These are phyloP conservation scores for Hermaeophaga mercurialis DNA, from an alignment of 2,888 invertebrate species.

Conservation along the genomic window DNA sequence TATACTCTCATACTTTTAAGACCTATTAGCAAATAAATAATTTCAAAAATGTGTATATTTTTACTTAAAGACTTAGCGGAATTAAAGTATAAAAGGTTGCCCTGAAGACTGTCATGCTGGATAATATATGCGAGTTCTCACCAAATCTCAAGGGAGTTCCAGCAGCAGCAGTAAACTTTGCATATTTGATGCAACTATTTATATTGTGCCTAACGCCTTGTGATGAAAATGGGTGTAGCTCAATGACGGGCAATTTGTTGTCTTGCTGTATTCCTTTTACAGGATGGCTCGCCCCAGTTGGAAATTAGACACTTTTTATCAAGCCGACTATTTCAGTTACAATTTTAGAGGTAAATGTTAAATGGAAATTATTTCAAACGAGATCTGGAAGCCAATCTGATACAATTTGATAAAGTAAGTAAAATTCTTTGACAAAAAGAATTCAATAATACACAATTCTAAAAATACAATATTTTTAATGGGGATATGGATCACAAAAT, in stretches of 20 bases:
- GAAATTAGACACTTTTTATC: not conserved
- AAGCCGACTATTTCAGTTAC: not conserved
- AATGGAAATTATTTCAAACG: not conserved
- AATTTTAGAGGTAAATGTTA: not conserved
- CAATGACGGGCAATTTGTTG: constrained; percentile 39
- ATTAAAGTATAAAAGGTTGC: constrained; percentile 28
- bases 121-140: constrained; percentile 32
- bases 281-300: not conserved
- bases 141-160: constrained; percentile 35
- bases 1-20: too few relatives aligned
- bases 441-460: too few relatives aligned
- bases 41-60: too few relatives aligned
- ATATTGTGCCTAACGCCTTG: constrained; percentile 39
- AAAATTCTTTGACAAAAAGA: not conserved
- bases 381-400: not conserved
- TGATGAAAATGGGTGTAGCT: constrained; percentile 39
- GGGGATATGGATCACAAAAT: too few relatives aligned
- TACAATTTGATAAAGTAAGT: not conserved
- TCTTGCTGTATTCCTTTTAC: constrained; percentile 13
- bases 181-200: constrained; percentile 40
- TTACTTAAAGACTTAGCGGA: too few relatives aligned
- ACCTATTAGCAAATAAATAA: too few relatives aligned
- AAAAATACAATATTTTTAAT: too few relatives aligned
- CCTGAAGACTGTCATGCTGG: constrained; percentile 22
- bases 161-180: constrained; percentile 37